Base-by-base conservation (phyloP, 2,113 vertebrate species). In the Gasterosteus aculeatus region DNA sequence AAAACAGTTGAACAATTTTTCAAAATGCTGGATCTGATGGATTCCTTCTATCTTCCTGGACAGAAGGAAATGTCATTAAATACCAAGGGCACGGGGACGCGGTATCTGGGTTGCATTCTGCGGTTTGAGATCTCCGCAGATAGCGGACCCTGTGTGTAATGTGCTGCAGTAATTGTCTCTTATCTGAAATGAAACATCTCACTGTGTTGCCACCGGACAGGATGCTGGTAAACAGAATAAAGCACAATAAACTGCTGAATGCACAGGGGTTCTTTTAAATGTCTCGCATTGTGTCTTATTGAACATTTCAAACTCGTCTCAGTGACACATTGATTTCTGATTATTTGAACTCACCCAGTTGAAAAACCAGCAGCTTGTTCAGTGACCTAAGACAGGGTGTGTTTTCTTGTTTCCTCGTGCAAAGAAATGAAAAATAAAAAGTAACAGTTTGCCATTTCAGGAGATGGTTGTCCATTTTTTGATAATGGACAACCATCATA, bases 181-280 rank as follows among this genome's bases (percentile, higher is more conserved):
- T 91, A 93, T 92, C 90, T 92, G 59, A 88, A 91, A 91, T 91
- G 77, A 89, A 89, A 89, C 77, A 82, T 89, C 84, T 68, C 42
- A 63, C 75, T 16, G 59, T 69, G 61, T 49, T 15, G 71, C 54
- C 57, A 31, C 29, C 11, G 47, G 69, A 77, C 66, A 63, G 53
- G 68, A 59, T 44, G 53, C 31, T 56, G 10, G 38, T 46, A 56
- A 62, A 1, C 19, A n/a, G 47, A 46, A 41, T 66, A 18, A 86
- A 39, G 12, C 35, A 61, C 74, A 70, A 26, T 62, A 29, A 82
- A 64, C 22, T 26, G 35, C 3, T 57, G 38, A 41, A 33, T 75
- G 58, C n/a, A n/a, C 35, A 49, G 33, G 35, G 3, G 35, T 56
- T 76, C 53, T 42, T 59, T 46, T 38, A 57, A 67, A 70, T 69